Base-by-base conservation (phyloP, 2,888 invertebrate genomes). In the Hirtodrosophila alboralis region DNA sequence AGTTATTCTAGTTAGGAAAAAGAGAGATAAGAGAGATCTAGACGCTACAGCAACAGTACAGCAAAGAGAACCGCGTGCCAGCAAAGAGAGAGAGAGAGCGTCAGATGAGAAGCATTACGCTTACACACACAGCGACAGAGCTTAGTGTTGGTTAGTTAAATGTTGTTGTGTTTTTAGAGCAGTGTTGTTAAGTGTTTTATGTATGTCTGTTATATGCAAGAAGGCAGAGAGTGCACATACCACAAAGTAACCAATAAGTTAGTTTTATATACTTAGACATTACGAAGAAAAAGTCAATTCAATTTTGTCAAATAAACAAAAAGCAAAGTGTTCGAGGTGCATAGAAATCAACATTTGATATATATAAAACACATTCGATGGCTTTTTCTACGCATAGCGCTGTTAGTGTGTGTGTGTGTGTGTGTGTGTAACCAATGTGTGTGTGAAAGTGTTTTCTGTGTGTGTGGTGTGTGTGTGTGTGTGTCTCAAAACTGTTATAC, bases 401-500 rank as follows among this genome's bases (percentile, higher is more conserved):
- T 67, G 72, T 67, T 62, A 58, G 53, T 59, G 28, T 4, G 66
- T 49, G 40, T 43, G 40, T 56, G 36, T 53, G 38, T 49, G 59
- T 58, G 53, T 47, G 56, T 61, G 36, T 49, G 49, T 58, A 40
- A 43, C 52, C n/a, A n/a, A n/a, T n/a, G 48, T 62, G 52, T 58
- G 34, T 60, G 26, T 58, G 30, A n/a, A n/a, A n/a, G 47, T 58
- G 41, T 38, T 37, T 54, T n/a, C n/a, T n/a, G n/a, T n/a, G n/a
- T n/a, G n/a, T n/a, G n/a, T n/a, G n/a, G 51, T 51, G 47, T 56
- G 28, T 44, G 38, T 61, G 31, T 53, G 10, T 59, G 64, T 56
- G 67, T 66, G 61, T 75, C 56, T 75, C 64, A 80, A 83, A 86
- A 79, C 77, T 83, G 80, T 85, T 85, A 84, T 84, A 80, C 79